Base-by-base conservation (phyloP, 2,888 invertebrate species). In the Drosophila paranaensis region DNA sequence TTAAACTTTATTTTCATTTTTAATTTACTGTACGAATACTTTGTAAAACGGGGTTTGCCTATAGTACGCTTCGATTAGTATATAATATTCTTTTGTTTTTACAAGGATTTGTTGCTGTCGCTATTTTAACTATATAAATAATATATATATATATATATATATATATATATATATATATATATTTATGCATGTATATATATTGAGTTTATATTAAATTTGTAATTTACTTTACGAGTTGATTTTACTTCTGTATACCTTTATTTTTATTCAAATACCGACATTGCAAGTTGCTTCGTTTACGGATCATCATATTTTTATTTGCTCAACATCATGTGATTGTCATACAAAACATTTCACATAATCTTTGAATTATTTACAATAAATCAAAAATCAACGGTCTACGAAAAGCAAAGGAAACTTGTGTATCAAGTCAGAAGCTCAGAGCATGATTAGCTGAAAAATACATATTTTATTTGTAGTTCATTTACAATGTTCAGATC, bases 291-390 rank as follows among this genome's bases (percentile, higher is more conserved):
- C 60, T 77, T 82, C 58, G 62, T 71, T 79, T 82, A 70, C 60
- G 69, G 71, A 45, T 79, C 66, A 57, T 73, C 70, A 71, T 71
- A 65, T 73, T 66, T 77, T 63, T 79, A 72, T 79, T 83, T 74
- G 74, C 84, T 81, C 88, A 88, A 90, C 89, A 88, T 91, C 91
- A 92, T 92, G 92, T 93, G 92, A 93, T 93, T 93, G 92, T 93
- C 92, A 92, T 93, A 93, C 92, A 93, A 93, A 93, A 93, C 93
- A 92, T 93, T 92, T 92, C 93, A 93, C 92, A 93, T 92, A 92
- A 91, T 90, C 91, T 90, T 90, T 86, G 86, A 91, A 90, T 89
- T 90, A 91, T 90, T 88, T 92, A 92, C 92, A 92, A 78, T 81
- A 85, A 82, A 60, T 42, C 58, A 16, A 50, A 73, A 86, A 60